Conservation (phyloP, 2,797 vertebrate species). For the Poecilia gillii region DNA sequence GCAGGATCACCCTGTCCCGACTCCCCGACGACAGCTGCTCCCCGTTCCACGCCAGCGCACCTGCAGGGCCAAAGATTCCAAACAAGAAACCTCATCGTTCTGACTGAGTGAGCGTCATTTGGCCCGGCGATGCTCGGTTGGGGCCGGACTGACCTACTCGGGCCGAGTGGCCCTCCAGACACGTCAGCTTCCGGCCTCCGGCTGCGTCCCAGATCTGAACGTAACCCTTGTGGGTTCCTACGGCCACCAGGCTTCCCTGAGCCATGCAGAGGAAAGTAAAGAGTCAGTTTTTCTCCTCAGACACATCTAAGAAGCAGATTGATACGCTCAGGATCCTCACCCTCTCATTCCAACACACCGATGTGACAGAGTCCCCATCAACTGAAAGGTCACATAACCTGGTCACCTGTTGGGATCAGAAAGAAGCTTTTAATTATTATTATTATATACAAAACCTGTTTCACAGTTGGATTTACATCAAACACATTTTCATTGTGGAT, state of each 20-base stretch:
- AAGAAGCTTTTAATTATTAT: background rate
- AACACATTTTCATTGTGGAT: too few species aligned
- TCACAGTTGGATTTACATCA: background rate
- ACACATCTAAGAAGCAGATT: background rate
- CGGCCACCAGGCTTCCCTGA: conserved; percentile 85
- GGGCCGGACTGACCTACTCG: conserved; percentile 80
- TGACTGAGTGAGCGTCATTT: background rate
- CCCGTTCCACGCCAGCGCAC: conserved; percentile 86
- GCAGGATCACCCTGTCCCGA: conserved; percentile 85
- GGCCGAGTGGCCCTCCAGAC: conserved; percentile 85
- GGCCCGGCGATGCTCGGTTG: background rate
- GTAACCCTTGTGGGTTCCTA: conserved; percentile 86
- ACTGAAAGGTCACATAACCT: conserved; percentile 86
- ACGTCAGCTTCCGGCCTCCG: conserved; percentile 85
- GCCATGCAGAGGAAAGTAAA: conserved; percentile 2
- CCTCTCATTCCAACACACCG: conserved; percentile 87
- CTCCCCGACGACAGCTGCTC: conserved; percentile 88
- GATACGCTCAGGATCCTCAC: conserved; percentile 62
- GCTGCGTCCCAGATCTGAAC: conserved; percentile 89
- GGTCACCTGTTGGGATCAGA: conserved; percentile 77
- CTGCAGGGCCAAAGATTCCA: conserved; percentile 52
- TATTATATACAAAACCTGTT: background rate
- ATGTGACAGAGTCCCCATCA: conserved; percentile 87
- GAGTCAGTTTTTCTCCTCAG: background rate
- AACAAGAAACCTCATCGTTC: background rate